Base-by-base conservation (phyloP, 2,113 vertebrate genomes). In the Dromaius novaehollandiae region DNA sequence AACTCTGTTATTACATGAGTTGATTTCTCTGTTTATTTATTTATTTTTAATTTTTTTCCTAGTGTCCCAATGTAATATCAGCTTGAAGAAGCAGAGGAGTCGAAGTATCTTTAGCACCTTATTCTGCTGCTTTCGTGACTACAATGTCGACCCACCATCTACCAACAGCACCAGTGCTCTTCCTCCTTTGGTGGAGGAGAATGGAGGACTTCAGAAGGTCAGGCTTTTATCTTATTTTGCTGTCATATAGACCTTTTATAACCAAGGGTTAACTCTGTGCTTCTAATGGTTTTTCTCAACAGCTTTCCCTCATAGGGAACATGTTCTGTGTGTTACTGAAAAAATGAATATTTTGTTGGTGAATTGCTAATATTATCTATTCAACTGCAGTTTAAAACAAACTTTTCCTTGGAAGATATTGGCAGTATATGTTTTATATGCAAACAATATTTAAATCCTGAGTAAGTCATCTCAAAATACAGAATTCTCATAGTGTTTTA, bases 111-210 rank as follows among this genome's bases (percentile, higher is more conserved):
- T 99, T 97, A 99, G 99, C 97, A 99, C 99, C 68, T 99, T 99
- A 98, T 99, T 99, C 98, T 99, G 99, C 98, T 99, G 99, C 98
- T 99, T 99, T 98, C 99, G 99, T 71, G 99, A 99, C 98, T 99
- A 99, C 97, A 98, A 99, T 99, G 99, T 98, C 94, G 99, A 99
- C 76, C 97, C 98, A 55, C 98, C 99, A 14, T 96, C 98, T 44
- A 98, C 98, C 98, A 99, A 99, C 96, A 99, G 98, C 98, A 98
- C 98, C 83, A 97, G 98, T 79, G 98, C 98, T 95, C 98, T 99
- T 89, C 98, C 99, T 78, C 98, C 98, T 7, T 97, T 98, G 94
- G 98, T 99, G 94, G 99, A 99, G 98, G 99, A 99, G 98, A 99
- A 99, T 83, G 99, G 98, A 86, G 98, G 99, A 90, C 98, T 99